Evolutionary conservation across 2,888 invertebrate species (phyloP), one percentile per base, ranked within the genome.

Genomic region (Drosophila percnosoma): DNA sequence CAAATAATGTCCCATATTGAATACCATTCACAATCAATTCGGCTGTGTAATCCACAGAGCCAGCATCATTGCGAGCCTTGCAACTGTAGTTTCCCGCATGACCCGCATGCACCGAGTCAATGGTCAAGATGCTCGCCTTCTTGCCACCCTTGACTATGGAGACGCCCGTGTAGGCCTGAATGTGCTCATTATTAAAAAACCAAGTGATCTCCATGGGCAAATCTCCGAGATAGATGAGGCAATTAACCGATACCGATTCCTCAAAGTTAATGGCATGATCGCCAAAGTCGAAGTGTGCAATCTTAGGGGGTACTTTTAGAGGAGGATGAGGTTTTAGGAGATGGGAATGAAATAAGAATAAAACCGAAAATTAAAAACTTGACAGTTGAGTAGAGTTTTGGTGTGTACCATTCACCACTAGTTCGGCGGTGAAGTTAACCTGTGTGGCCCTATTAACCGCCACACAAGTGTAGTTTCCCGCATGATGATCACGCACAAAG

Each of bases 41-140:
- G 76, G 96, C 95, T 58, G 96, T 95, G 93, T 95, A 95, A 91
- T 95, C 95, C 83, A 95, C 94, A 71, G 94, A 93, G 82, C 96
- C 96, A 74, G 96, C 96, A 89, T 94, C 93, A 93, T 97, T 97
- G 84, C 94, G 94, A 21, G 96, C 97, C 70, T 94, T 94, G 93
- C 97, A 97, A 55, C 96, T 96, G 91, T 97, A 97, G 88, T 95
- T 95, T 59, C 97, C 97, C 80, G 95, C 95, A 92, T 97, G 96
- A 62, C 94, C 94, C 90, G 93, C 95, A 86, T 94, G 94, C 64
- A 95, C 95, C 53, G 95, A 94, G 92, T 95, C 95, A 87, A 95
- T 95, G 77, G 95, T 94, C 90, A 95, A 93, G 85, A 95, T 93
- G 83, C 95, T 95, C 70, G 95, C 95, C 90, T 95, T 94, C 90